Base-by-base conservation (phyloP, 2,888 invertebrate species). In the Heliconius erato region DNA sequence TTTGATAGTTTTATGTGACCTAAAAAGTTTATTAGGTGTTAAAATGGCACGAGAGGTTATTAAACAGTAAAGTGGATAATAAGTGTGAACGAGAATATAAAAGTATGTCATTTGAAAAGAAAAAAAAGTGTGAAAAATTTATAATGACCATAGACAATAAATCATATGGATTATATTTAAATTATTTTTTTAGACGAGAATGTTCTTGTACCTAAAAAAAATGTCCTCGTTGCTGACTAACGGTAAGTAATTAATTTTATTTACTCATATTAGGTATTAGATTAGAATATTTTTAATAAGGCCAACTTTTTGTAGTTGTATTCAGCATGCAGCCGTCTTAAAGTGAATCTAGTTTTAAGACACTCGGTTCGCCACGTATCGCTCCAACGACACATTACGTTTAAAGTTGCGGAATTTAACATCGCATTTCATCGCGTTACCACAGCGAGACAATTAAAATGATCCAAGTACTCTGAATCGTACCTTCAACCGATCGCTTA, bases 41-140 rank as follows among this genome's bases (percentile, higher is more conserved):
- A 76, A 74, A 26, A 32, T 76, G 76, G 69, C 80, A 80, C 76
- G 76, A 65, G 74, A 76, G 80, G 76, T 80, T 74, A 80, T 28
- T 44, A n/a, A 32, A 49, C 65, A 9, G 74, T 74, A 49, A 44
- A 40, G 14, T 32, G 65, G 32, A 49, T 74, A 40, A 63, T 49
- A 49, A 44, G 19, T 80, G 63, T 67, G 35, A 63, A 63, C 16
- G 1, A 12, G 59, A 74, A n/a, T 32, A 59, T 9, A 72, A 72
- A 40, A 44, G 6, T 72, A 7, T 44, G 44, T 72, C 72, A 49
- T 72, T 72, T 12, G 32, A 19, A 54, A 74, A 49, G 54, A 59
- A 76, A 35, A n/a, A 35, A 54, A 74, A 54, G 74, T 74, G 59
- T 72, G 44, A 72, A 72, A 44, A 26, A 12, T 72, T 7, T 12